Base-by-base conservation (phyloP, 1,140 invertebrate species). In the Cotesia vestalis region DNA sequence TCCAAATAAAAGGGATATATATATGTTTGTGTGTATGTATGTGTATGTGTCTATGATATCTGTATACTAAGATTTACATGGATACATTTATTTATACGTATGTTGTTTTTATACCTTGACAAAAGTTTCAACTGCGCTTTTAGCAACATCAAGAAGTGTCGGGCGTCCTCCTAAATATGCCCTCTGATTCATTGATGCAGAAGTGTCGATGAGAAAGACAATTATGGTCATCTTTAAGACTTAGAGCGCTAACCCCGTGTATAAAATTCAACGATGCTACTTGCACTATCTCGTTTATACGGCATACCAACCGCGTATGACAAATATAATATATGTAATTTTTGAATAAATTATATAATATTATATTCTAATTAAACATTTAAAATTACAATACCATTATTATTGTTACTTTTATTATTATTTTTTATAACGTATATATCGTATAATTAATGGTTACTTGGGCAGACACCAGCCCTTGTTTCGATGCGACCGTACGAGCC, bases 171-270 rank as follows among this genome's bases (percentile, higher is more conserved):
- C 96, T 86, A 98, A 92, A 90, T 97, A 98, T 83, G 96, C 96
- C 89, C 96, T 93, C 91, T 99, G 97, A 89, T 98, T 98, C 98
- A 99, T 99, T 82, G 97, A 99, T 84, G 96, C 95, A 87, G 96
- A 98, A 75, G 97, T 99, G 91, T 99, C 98, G 89, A 99, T 95
- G 84, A 99, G 90, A 92, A 99, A 99, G 84, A 99, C 92, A 89
- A 99, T 98, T 81, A 99, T 99, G 86, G 97, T 99, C 97, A 99
- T 98, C 86, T 88, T 91, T 67, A 27, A 52, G 34, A 67, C 51
- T 67, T 67, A 55, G 51, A 27, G 66, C 52, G 36, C 62, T 64
- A 55, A 53, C 46, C 52, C 14, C 46, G 66, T 51, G 66, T 55
- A 55, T 11, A 36, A 55, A 53, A 52, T 53, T 67, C 8, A 53